Conservation (phyloP, 2,888 invertebrate genomes). For the Eumerus sabulonum region DNA sequence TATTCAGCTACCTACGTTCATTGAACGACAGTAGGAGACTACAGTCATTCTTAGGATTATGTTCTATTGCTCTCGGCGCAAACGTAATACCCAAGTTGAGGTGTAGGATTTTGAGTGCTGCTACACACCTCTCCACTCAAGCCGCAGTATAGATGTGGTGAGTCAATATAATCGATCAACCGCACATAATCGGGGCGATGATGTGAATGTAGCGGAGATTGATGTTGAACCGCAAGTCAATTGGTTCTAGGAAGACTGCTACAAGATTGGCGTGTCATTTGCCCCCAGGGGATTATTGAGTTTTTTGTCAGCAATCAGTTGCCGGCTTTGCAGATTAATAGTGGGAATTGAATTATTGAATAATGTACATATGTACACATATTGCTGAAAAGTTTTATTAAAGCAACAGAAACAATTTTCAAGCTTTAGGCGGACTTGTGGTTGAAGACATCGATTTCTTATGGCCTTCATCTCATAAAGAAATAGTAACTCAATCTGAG, state of each 20-base stretch:
- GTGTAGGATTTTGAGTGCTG: slow-evolving; percentile 43
- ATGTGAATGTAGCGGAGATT: not conserved
- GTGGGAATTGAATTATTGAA: not conserved
- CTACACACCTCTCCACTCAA: slow-evolving; percentile 27
- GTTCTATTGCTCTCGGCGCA: slow-evolving; percentile 42
- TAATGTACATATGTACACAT: too few relatives aligned
- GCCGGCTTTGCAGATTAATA: not conserved
- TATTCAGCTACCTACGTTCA: slow-evolving; percentile 41
- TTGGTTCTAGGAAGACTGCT: slow-evolving; percentile 7
- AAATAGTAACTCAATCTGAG: too few relatives aligned
- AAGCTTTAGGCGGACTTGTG: too few relatives aligned
- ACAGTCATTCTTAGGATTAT: slow-evolving; percentile 15
- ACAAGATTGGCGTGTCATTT: not conserved
- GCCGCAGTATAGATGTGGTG: slow-evolving; percentile 7
- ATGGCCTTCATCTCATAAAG: too few relatives aligned
- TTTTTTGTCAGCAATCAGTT: not conserved
- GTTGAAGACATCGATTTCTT: too few relatives aligned
- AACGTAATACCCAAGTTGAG: slow-evolving; percentile 47
- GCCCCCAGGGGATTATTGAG: not conserved
- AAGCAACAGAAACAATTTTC: too few relatives aligned
- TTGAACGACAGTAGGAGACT: not conserved
- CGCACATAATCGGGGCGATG: not conserved
- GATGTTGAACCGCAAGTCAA: slow-evolving; percentile 11
- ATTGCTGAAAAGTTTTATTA: too few relatives aligned
- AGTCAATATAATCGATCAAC: slow-evolving; percentile 18